Base-by-base conservation (phyloP, 2,888 invertebrate genomes). In the Stenodera caucasica region DNA sequence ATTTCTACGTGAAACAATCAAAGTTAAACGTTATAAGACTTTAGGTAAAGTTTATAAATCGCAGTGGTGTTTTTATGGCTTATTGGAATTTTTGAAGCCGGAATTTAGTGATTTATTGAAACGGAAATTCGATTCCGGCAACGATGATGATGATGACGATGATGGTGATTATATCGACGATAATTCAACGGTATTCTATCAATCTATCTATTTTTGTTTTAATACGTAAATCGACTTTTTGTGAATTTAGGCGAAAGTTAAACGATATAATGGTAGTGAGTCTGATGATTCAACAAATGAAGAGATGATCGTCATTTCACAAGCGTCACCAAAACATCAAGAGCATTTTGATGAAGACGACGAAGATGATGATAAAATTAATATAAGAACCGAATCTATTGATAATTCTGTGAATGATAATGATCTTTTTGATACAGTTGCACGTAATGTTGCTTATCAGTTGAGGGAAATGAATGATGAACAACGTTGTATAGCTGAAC, bases 351-450 rank as follows among this genome's bases (percentile, higher is more conserved):
- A 40, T 57, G 49, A 37, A n/a, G n/a, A 50, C 12, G 50, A 50
- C 3, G 18, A 23, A 50, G 3, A 23, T 40, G 37, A 40, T 26
- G 51, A 60, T 8, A 57, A 63, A 29, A 57, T 35, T 1, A 35
- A 35, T 35, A 4, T 35, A 35, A 1, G n/a, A 4, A 7, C 0
- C 3, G 35, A 35, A 14, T 35, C n/a, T 32, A 12, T 32, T 35
- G 35, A 35, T 23, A 53, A 53, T 53, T 53, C 23, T n/a, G 21
- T 52, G 8, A 67, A 53, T 29, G 54, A 56, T 26, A 49, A 67
- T 14, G 71, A 70, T 56, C 50, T 70, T 32, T 73, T 64, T 60
- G 72, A 73, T 55, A 69, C 67, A 5, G 70, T 71, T 8, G 70
- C 67, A 9, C 70, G 69, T 62, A 68, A 68, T 54, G 66, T 73